Evolutionary conservation across 2,113 vertebrate genomes (phyloP), one percentile per base, ranked within the genome.

Genomic region (Sinocyclocheilus grahami): DNA sequence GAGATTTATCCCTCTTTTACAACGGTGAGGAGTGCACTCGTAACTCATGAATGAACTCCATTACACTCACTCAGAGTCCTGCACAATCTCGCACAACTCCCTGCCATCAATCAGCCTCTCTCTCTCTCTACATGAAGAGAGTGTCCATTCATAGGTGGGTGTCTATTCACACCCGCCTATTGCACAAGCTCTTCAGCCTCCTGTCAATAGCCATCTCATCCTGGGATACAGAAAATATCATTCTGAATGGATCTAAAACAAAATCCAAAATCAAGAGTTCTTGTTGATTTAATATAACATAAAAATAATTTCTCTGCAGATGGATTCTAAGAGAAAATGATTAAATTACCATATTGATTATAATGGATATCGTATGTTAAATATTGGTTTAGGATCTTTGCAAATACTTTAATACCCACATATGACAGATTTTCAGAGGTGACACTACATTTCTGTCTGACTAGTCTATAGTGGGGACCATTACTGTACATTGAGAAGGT

Each of bases 41-140:
- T 93, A 94, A 46, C 91, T 94, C 93, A 92, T 93, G 93, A 94
- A 92, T 94, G 93, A 94, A 93, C 93, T 90, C 90, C 90, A 88
- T 92, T 93, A 92, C 93, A 90, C 90, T 93, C 87, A 86, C 30
- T 88, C 90, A 91, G 48, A 83, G 82, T 89, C 86, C 67, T 90
- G 91, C 91, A 89, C 91, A 92, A 86, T 93, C 93, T 91, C 92
- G 88, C 92, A 89, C 92, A 92, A 91, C 94, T 93, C 91, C 90
- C 89, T 90, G 89, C 92, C 87, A 93, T 94, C 94, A 93, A 92
- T 94, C 93, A 95, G 88, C 90, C 92, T 92, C 48, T 83, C 82
- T 24, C 82, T 82, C 42, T 46, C 42, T 46, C 58, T 81, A 20
- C 18, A 48, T 71, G 30, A 30, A 30, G 30, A 30, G 30, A 2